phyloP scores from a whole-genome alignment of 2,888 invertebrate species.

The Parnassius glacialis region DNA sequence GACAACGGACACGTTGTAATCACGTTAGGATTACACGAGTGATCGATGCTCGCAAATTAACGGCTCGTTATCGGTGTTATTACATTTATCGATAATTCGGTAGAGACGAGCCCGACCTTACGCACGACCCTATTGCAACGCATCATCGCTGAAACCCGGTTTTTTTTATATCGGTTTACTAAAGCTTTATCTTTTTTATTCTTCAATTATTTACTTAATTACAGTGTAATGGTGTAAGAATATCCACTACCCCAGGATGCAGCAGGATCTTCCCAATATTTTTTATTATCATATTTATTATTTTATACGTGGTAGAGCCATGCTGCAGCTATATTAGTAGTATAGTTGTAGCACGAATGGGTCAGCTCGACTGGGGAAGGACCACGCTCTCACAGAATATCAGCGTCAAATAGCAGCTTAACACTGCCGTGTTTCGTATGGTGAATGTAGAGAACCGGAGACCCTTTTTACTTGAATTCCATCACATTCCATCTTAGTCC shows the following conservation, averaged over 20 bases:
- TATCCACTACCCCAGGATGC: not conserved
- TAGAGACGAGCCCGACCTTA: constrained; percentile 7
- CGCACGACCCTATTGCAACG: constrained; percentile 16
- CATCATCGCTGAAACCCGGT: constrained; percentile 2
- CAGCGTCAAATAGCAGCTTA: too few relatives aligned
- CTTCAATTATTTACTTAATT: not conserved
- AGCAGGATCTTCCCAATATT: too few relatives aligned
- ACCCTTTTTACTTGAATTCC: too few relatives aligned
- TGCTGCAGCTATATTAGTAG: too few relatives aligned
- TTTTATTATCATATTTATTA: too few relatives aligned
- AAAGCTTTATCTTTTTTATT: constrained; percentile 2
- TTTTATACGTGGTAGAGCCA: too few relatives aligned
- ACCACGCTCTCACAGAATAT: too few relatives aligned
- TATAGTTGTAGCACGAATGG: too few relatives aligned
- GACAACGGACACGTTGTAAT: constrained; percentile 42
- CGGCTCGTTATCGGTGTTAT: constrained; percentile 39
- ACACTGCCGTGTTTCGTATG: too few relatives aligned
- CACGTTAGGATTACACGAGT: constrained; percentile 42
- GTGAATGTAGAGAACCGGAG: too few relatives aligned
- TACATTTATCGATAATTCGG: constrained; percentile 26
- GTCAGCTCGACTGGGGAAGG: too few relatives aligned
- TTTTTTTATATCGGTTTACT: not conserved
- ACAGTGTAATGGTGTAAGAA: not conserved
- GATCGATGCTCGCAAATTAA: constrained; percentile 47
- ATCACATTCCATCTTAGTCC: too few relatives aligned